Evolutionary conservation across 2,113 vertebrate genomes (phyloP), one percentile per base, ranked within the genome.

Genomic region (Picathartes gymnocephalus): DNA sequence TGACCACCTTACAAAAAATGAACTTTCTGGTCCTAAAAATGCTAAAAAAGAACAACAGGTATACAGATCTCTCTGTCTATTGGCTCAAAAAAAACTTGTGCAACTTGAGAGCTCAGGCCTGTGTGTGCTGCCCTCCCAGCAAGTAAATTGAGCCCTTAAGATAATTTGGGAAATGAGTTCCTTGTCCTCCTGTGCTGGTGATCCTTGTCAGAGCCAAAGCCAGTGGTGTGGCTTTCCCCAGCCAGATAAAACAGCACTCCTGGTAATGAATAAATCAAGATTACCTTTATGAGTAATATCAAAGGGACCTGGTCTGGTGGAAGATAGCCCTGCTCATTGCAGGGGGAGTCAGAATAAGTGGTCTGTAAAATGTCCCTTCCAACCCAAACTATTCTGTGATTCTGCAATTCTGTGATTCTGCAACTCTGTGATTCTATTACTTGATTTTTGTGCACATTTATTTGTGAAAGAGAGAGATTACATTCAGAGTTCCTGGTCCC

Each of bases 371-470:
- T 13, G 30, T 53, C 30, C 70, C 30, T 47, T 68, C 53, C 62
- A 30, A 30, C n/a, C 10, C 70, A 68, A 68, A 40, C 21, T 30
- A 0, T 25, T 30, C 33, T 7, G 4, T 39, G n/a, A 25, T 21
- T 39, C 77, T 31, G 6, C 1, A 0, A 22, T 37, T 10, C 27
- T 24, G 18, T 37, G n/a, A 25, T 21, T 39, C 77, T 31, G 6
- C 1, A 0, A 22, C 33, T 10, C 27, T 24, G 18, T 37, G 33
- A 5, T 66, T 19, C 27, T 10, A 1, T 23, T 27, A 10, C 35
- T 73, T 28, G 2, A 28, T 35, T 25, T 51, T 22, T 28, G 5
- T n/a, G 40, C 42, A 14, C 7, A 2, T 30, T 74, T 39, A 2
- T 62, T 69, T 23, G 15, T 33, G 28, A 31, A 7, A 48, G 39